Evolutionary conservation across 2,113 vertebrate species (phyloP).

Genomic region (Deroptyus accipitrinus): DNA sequence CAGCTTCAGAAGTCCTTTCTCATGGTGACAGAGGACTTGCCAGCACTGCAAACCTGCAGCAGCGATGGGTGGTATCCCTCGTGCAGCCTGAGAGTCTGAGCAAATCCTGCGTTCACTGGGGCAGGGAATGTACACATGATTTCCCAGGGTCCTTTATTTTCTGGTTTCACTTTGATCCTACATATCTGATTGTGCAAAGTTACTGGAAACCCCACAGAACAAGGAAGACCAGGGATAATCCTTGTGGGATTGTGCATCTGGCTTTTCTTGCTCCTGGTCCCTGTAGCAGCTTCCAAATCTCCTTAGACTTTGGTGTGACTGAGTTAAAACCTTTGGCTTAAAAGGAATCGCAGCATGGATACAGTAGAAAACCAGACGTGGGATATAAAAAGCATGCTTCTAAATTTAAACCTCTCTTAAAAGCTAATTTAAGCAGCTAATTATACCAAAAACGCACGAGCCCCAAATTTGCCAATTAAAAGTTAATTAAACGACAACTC

Average conservation of each 20-base stretch:
- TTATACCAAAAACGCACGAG: conserved; percentile 48
- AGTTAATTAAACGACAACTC: conserved; percentile 61
- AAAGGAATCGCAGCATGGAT: conserved; percentile 4
- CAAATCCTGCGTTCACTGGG: neutral
- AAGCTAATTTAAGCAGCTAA: conserved; percentile 65
- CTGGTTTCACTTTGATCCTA: neutral
- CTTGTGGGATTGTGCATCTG: neutral
- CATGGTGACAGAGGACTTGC: neutral
- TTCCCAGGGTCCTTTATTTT: neutral
- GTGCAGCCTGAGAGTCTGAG: neutral
- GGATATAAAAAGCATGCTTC: conserved; percentile 56
- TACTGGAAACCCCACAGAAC: neutral
- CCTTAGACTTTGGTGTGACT: neutral
- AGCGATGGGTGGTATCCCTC: neutral
- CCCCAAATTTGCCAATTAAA: conserved; percentile 58
- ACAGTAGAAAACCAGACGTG: neutral
- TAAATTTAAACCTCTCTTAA: conserved; percentile 59
- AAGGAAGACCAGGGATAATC: neutral
- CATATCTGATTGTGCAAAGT: neutral
- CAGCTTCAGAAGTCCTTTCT: neutral
- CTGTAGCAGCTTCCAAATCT: neutral
- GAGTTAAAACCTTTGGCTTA: neutral
- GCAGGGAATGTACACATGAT: neutral
- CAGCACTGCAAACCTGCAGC: neutral
- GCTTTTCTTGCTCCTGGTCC: neutral